phyloP scores from a whole-genome alignment of 2,113 vertebrate species.

The Eudyptes chrysolophus region DNA sequence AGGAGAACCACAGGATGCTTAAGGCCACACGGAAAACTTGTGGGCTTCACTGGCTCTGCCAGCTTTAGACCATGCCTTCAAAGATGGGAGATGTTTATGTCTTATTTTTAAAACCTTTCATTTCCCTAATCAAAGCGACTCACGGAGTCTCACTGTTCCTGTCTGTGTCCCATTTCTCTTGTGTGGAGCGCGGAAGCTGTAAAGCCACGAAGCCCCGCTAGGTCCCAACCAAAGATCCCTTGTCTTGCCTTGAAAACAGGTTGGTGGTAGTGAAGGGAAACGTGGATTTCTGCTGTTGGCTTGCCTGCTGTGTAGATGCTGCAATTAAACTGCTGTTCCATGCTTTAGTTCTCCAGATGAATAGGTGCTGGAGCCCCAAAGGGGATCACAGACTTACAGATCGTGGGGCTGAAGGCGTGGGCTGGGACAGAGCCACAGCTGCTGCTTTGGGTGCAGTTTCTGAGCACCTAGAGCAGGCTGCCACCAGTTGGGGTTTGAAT shows the following conservation, averaged over 20 bases:
- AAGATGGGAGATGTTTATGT: not conserved
- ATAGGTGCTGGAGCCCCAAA: not conserved
- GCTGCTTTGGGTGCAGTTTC: not conserved
- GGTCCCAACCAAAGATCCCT: not conserved
- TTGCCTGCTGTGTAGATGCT: not conserved
- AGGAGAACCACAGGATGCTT: not conserved
- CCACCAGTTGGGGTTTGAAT: not conserved
- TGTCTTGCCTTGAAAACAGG: not conserved
- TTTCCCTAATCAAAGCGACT: not conserved
- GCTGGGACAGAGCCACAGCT: not conserved
- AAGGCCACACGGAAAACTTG: not conserved
- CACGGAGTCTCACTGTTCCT: not conserved
- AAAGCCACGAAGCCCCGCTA: not conserved
- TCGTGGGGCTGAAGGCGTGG: not conserved
- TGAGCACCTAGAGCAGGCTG: not conserved
- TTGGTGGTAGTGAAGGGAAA: not conserved
- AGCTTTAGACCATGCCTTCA: not conserved
- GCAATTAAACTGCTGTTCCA: not conserved
- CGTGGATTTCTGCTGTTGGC: rapidly evolving
- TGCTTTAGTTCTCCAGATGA: not conserved
- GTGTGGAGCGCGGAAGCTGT: not conserved
- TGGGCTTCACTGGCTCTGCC: not conserved
- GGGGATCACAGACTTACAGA: not conserved
- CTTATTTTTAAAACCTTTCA: not conserved
- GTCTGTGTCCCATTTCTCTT: not conserved